A percentile compares a stretch with the other conserved stretches of the same genome.
Conservation (phyloP, 1,140 invertebrate genomes). For the Ips typographus region DNA sequence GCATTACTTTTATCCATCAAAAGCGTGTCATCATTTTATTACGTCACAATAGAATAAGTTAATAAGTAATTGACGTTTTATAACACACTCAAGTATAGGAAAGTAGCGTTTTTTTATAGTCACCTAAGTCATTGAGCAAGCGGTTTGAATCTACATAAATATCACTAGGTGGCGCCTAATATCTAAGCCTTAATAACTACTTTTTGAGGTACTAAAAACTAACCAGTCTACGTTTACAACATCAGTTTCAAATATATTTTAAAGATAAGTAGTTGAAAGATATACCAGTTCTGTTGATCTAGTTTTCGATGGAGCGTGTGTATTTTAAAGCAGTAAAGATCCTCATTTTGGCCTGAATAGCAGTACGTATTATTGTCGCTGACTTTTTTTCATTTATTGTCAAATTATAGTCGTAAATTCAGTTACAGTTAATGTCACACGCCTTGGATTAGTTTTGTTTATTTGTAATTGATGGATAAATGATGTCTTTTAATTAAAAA, state of each 20-base stretch:
- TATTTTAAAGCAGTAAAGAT: conserved; percentile 1
- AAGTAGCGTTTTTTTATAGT: not conserved
- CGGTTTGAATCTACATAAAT: conserved; percentile 14
- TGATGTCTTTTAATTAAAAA: too few relatives aligned
- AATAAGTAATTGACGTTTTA: conserved; percentile 17
- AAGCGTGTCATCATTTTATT: too few relatives aligned
- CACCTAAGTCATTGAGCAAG: conserved; percentile 26
- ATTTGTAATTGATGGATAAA: too few relatives aligned
- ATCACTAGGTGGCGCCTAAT: conserved; percentile 24
- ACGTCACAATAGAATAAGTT: too few relatives aligned
- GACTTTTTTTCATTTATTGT: too few relatives aligned
- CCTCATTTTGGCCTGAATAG: not conserved
- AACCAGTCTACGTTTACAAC: conserved; percentile 16
- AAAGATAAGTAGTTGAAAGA: not conserved
- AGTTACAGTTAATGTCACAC: too few relatives aligned
- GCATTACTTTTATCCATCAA: not conserved
- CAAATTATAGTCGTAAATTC: too few relatives aligned
- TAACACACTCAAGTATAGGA: conserved; percentile 13
- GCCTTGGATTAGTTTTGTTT: too few relatives aligned
- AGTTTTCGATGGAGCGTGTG: not conserved
- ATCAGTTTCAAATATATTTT: not conserved
- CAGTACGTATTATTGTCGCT: not conserved
- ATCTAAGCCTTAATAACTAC: conserved; percentile 9
- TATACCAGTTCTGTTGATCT: too few relatives aligned
- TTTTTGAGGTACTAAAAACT: conserved; percentile 15